Evolutionary conservation across 2,113 vertebrate species (phyloP), one percentile per base, ranked within the genome.

Genomic region (Pipra filicauda): DNA sequence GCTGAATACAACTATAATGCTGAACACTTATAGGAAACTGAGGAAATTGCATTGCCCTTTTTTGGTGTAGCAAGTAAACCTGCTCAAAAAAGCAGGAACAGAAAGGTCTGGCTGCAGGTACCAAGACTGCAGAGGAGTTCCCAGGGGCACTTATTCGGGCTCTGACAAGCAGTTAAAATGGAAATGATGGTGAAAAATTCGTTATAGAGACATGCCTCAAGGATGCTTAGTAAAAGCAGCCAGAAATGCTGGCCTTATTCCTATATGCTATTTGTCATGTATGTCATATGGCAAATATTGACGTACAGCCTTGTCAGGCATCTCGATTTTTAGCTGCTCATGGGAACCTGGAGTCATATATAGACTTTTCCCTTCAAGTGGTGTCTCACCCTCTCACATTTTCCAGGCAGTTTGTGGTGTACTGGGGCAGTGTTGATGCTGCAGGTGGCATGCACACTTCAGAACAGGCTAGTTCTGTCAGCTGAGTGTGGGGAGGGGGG

Each of bases 171-270:
- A 73, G 41, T 72, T 59, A 70, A 81, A 86, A 67, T 78, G 33
- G 46, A 87, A 87, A 78, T 2, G 1, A 13, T 84, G 44, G 52
- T 41, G 46, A 92, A 75, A 74, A 92, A 59, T 64, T 87, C 15
- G 0, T 65, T 26, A 64, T 1, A 67, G 15, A 74, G 23, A 39
- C 23, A 39, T 37, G 44, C 44, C 81, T 81, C 57, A 48, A 79
- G 58, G 52, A 61, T 49, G 72, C 17, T 41, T 43, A 67, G 33
- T 52, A 59, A 86, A 84, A 92, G 65, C 86, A 86, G 55, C 2
- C 37, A 89, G 78, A 65, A 85, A 85, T 51, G 49, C 48, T 75
- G 65, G 8, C 77, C 48, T 94, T 65, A 41, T 67, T 92, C 83
- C 80, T 85, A 6, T 43, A 9, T 43, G 55, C 37, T 70, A 0